These are phyloP conservation scores for Brachionus manjavacas DNA, from an alignment of 1,140 invertebrate genomes.

Conservation along the genomic window DNA sequence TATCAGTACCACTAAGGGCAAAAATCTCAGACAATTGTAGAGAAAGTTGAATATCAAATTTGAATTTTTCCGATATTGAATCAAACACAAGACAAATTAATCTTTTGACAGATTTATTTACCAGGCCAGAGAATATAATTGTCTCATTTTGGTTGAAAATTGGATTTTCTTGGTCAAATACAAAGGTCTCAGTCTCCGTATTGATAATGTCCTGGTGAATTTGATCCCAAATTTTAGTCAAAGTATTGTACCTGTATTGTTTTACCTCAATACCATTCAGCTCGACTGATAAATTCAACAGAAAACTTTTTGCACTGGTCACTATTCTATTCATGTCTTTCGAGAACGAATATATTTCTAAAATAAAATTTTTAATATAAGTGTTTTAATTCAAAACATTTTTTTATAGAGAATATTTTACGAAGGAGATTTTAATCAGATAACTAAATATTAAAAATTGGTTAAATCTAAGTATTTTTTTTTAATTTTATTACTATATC, in stretches of 20 bases:
- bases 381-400: no score
- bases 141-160: neutral
- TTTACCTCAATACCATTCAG: neutral
- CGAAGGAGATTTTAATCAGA: no score
- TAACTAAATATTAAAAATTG: no score
- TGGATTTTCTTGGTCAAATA: neutral
- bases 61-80: neutral
- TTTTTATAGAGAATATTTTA: no score
- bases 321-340: neutral
- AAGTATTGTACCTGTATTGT: neutral
- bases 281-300: neutral
- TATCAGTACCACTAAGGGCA: neutral
- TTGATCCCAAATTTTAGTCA: neutral
- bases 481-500: no score
- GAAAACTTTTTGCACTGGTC: neutral
- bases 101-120: neutral
- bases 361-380: neutral
- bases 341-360: neutral
- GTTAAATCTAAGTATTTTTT: no score
- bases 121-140: neutral
- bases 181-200: neutral
- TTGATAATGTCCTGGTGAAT: neutral
- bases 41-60: neutral
- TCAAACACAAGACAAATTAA: neutral
- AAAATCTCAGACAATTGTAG: neutral